Conservation (phyloP, 2,113 vertebrate species). For the Brienomyrus longianalis region DNA sequence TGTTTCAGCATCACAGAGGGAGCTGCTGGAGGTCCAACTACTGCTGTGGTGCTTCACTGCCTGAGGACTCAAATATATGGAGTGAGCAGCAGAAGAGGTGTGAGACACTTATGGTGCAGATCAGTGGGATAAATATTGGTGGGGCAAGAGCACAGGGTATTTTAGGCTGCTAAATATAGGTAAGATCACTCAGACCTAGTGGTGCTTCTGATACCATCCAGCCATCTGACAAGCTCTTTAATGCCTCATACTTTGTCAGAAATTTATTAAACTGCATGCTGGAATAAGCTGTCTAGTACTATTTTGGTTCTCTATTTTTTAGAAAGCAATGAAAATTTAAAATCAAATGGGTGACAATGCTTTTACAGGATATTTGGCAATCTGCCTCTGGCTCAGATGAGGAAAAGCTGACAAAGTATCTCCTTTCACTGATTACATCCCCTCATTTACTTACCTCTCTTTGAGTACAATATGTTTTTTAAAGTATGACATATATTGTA, state of each 20-base stretch:
- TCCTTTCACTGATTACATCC: neutral
- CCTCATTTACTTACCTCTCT: neutral
- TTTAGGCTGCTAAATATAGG: neutral
- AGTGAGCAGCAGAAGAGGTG: neutral
- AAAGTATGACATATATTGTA: neutral
- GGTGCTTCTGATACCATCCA: neutral
- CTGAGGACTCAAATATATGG: neutral
- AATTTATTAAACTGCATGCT: neutral
- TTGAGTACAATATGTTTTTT: neutral
- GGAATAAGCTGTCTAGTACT: neutral
- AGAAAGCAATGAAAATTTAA: neutral
- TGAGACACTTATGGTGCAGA: neutral
- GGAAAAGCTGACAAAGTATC: neutral
- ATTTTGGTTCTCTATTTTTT: neutral
- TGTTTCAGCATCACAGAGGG: neutral
- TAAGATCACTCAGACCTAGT: neutral
- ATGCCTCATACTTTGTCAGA: neutral
- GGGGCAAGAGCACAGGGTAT: neutral
- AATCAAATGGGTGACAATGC: neutral
- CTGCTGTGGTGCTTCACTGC: neutral
- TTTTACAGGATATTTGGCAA: neutral
- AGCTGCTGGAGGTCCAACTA: neutral
- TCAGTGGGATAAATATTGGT: neutral
- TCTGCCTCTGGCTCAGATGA: neutral
- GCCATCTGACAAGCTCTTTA: neutral